Evolutionary conservation across 2,113 vertebrate species (phyloP).

Genomic region (Tylochromis polylepis): DNA sequence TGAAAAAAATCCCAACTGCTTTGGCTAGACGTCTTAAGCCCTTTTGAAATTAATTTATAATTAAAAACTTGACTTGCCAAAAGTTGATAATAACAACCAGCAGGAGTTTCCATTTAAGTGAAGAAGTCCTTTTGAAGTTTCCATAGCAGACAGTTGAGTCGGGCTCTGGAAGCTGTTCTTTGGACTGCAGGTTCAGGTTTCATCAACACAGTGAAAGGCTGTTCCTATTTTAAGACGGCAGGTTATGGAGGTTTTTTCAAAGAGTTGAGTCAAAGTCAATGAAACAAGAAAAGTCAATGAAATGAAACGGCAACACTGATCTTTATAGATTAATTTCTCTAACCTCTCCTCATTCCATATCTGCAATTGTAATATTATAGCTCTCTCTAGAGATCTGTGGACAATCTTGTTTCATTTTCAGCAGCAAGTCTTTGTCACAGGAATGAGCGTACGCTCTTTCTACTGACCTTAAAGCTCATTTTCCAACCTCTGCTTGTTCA

Average conservation of each 20-base stretch:
- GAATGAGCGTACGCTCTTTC: conserved; percentile 12
- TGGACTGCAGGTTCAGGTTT: conserved; percentile 5
- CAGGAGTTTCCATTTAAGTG: conserved; percentile 2
- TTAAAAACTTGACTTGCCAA: conserved; percentile 40
- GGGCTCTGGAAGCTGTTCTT: conserved; percentile 7
- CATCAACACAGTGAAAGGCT: conserved; percentile 8
- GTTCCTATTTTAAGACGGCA: conserved; percentile 7
- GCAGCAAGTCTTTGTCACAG: conserved; percentile 7
- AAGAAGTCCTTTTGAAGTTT: conserved; percentile 28
- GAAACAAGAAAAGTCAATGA: conserved; percentile 33
- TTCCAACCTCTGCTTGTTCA: conserved; percentile 54
- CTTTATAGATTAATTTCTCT: conserved; percentile 31
- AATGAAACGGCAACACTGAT: conserved; percentile 33
- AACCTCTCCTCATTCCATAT: conserved; percentile 15
- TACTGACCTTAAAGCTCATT: conserved; percentile 63
- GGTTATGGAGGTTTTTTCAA: not conserved
- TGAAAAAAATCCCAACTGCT: not conserved
- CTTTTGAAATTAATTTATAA: conserved; percentile 39
- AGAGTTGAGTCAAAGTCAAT: conserved; percentile 43
- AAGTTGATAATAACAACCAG: conserved; percentile 30
- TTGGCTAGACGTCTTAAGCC: not conserved
- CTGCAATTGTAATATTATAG: conserved; percentile 44
- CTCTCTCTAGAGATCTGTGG: conserved; percentile 19
- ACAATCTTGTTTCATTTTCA: conserved; percentile 30
- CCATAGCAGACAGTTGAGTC: not conserved